Evolutionary conservation across 2,888 invertebrate genomes (phyloP).

Genomic region (Drosophila trichaetosa): DNA sequence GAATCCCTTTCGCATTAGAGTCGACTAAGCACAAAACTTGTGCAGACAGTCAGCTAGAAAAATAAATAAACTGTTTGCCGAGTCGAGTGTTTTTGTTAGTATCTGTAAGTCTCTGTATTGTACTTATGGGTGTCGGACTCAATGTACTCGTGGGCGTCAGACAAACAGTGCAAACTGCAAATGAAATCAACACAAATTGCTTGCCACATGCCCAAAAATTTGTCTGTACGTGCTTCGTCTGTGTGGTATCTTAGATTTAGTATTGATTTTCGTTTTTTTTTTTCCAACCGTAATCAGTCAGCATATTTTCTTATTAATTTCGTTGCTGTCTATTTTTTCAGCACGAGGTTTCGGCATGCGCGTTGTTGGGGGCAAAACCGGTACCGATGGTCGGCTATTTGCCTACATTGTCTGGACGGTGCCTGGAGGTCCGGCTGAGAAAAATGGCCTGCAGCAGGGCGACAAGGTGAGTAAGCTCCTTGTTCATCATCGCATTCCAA

Average conservation of each 20-base stretch:
- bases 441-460: conserved; percentile 94
- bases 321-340: conserved; percentile 78
- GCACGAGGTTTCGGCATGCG: conserved; percentile 97
- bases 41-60: conserved; percentile 19
- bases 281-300: conserved; percentile 51
- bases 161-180: conserved; percentile 65
- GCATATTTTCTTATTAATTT: conserved; percentile 69
- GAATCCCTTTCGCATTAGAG: conserved; percentile 28
- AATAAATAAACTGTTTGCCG: conserved; percentile 38
- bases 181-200: conserved; percentile 78
- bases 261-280: conserved; percentile 49
- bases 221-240: conserved; percentile 47
- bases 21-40: conserved; percentile 55
- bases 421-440: conserved; percentile 95
- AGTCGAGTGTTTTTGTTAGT: conserved; percentile 29
- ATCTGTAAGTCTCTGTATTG: conserved; percentile 11
- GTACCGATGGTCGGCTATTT: conserved; percentile 93
- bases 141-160: conserved; percentile 44
- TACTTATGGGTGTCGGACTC: conserved; percentile 37
- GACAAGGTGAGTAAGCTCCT: conserved; percentile 88
- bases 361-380: conserved; percentile 96
- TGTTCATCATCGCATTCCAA: conserved; percentile 3
- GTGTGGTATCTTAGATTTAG: conserved; percentile 51
- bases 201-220: conserved; percentile 68
- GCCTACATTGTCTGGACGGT: conserved; percentile 97